A percentile compares a stretch with the other conserved stretches of the same genome.
Evolutionary conservation across 1,140 invertebrate species (phyloP).

Genomic region (Eriosoma lanigerum): DNA sequence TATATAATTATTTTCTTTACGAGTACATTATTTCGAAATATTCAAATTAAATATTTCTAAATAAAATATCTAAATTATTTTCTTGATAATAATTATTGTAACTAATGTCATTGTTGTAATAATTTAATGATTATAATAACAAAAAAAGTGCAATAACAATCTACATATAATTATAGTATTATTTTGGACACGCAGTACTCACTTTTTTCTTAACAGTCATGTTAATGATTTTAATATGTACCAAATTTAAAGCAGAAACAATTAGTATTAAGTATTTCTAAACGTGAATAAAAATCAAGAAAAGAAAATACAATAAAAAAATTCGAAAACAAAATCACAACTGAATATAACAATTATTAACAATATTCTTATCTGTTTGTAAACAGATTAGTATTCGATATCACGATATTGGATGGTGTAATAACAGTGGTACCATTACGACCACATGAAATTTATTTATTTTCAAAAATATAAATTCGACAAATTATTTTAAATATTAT

Average conservation of each 20-base stretch:
- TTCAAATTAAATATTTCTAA: too few relatives aligned
- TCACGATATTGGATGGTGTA: slow-evolving; percentile 3
- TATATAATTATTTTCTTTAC: too few relatives aligned
- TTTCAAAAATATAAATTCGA: too few relatives aligned
- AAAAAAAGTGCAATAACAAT: too few relatives aligned
- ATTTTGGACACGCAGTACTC: too few relatives aligned
- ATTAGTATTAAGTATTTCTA: neutral
- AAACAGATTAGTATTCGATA: slow-evolving; percentile 7
- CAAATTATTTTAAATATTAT: too few relatives aligned
- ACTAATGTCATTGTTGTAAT: too few relatives aligned
- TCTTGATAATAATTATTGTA: too few relatives aligned
- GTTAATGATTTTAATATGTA: neutral
- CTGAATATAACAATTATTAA: neutral
- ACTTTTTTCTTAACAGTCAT: slow-evolving; percentile 48
- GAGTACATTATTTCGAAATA: too few relatives aligned
- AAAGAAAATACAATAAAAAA: neutral
- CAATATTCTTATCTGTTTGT: slow-evolving; percentile 42
- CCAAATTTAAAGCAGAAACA: neutral
- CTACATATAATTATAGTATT: too few relatives aligned
- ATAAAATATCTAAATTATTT: too few relatives aligned
- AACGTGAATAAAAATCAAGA: neutral
- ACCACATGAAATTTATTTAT: neutral
- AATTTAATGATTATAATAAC: too few relatives aligned
- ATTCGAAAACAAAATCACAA: neutral
- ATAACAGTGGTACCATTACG: neutral